A percentile compares a stretch with the other conserved stretches of the same genome.
Conservation (phyloP, 2,113 vertebrate genomes). For the Microcebus ravelobensis region DNA sequence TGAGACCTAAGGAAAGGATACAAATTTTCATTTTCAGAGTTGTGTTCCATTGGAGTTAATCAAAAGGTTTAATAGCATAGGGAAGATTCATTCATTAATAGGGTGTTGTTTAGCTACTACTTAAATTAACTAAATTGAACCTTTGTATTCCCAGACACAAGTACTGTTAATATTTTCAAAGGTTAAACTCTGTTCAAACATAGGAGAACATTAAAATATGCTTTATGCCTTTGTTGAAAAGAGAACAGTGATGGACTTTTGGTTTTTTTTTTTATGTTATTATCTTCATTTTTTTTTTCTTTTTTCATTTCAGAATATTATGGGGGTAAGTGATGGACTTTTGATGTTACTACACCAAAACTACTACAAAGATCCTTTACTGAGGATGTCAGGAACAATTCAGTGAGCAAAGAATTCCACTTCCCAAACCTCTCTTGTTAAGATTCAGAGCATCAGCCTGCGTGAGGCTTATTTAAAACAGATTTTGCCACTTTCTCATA, state of each 20-base stretch:
- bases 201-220: background rate
- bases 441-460: conserved; percentile 75
- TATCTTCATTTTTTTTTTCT: no score
- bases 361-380: background rate
- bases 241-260: background rate
- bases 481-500: conserved; percentile 70
- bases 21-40: fast-evolving
- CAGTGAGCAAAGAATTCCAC: conserved; percentile 55
- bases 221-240: background rate
- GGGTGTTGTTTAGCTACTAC: conserved; percentile 56
- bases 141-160: conserved; percentile 68
- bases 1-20: background rate
- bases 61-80: background rate
- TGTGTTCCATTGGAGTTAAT: background rate
- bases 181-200: conserved; percentile 58
- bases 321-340: background rate
- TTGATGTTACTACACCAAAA: background rate
- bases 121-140: conserved; percentile 68
- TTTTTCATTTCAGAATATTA: no score
- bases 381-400: background rate
- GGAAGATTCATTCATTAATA: background rate
- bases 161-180: conserved; percentile 55
- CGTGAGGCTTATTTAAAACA: conserved; percentile 75
- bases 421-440: conserved; percentile 55
- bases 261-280: no score